Conservation (phyloP, 2,797 vertebrate genomes). For the Heteromormyrus szaboi region DNA sequence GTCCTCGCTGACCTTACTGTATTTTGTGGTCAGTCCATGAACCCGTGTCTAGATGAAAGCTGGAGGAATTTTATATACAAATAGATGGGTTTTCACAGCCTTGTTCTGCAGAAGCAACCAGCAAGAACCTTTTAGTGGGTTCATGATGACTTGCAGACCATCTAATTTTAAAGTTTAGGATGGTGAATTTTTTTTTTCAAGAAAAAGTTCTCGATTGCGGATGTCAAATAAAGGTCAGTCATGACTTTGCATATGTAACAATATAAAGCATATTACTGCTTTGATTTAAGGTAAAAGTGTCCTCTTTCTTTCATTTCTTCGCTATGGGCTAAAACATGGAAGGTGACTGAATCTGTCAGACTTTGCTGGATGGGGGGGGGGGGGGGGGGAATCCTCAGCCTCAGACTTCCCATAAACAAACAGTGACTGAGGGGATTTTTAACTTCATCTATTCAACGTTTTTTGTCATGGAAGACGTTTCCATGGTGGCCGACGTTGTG, state of each 20-base stretch:
- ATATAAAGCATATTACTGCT: background rate
- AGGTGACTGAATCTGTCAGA: background rate
- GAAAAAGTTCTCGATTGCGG: background rate
- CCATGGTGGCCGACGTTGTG: background rate
- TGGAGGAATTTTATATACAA: background rate
- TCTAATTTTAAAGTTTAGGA: background rate
- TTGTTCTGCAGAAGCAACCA: background rate
- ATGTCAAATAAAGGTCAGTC: background rate
- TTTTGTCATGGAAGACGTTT: background rate
- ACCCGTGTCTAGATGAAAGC: background rate
- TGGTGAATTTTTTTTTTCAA: background rate
- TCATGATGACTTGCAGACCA: background rate
- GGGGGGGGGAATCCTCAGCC: background rate
- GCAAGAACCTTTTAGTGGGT: background rate
- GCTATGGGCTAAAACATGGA: background rate
- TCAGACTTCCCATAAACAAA: slow-evolving; percentile 19
- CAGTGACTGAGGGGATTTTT: background rate
- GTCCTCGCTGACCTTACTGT: background rate
- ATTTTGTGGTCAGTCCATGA: background rate
- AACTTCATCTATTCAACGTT: background rate
- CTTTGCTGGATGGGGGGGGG: background rate
- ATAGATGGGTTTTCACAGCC: background rate
- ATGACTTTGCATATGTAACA: background rate
- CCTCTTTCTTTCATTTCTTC: background rate
- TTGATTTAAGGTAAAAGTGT: background rate